These are phyloP conservation scores for Trinectes maculatus DNA, from an alignment of 2,113 vertebrate genomes.

Conservation along the genomic window DNA sequence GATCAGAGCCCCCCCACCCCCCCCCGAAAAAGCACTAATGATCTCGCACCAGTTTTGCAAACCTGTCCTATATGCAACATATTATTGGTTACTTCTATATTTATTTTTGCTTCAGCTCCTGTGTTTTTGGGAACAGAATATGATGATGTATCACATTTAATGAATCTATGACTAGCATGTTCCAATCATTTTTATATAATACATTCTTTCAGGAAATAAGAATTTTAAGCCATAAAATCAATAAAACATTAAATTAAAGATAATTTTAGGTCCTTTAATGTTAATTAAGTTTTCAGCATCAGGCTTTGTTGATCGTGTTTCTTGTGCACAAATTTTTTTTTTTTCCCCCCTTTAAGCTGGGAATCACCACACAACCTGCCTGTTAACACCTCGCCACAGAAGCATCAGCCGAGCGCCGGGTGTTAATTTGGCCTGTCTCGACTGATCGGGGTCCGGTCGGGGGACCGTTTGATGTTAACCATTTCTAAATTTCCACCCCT, in stretches of 20 bases:
- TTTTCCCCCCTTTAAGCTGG: too few relatives aligned
- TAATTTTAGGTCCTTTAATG: too few relatives aligned
- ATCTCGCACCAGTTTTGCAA: slow-evolving; percentile 42
- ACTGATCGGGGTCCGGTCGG: slow-evolving; percentile 32
- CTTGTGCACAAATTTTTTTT: slow-evolving; percentile 1
- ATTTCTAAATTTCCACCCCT: slow-evolving; percentile 28
- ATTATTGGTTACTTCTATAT: too few relatives aligned
- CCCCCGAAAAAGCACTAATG: slow-evolving; percentile 46
- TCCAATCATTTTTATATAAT: too few relatives aligned
- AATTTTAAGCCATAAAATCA: too few relatives aligned
- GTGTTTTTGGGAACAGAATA: too few relatives aligned
- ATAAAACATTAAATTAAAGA: too few relatives aligned
- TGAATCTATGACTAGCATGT: too few relatives aligned
- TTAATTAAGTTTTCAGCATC: too few relatives aligned
- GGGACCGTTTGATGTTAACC: slow-evolving; percentile 48
- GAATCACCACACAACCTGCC: slow-evolving; percentile 23
- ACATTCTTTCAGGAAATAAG: too few relatives aligned
- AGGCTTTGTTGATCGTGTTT: slow-evolving; percentile 8
- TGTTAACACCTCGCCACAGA: slow-evolving; percentile 54
- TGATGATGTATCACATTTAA: too few relatives aligned
- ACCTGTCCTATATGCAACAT: slow-evolving; percentile 33
- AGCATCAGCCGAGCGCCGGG: slow-evolving; percentile 33
- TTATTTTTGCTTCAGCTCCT: too few relatives aligned
- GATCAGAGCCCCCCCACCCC: neutral
- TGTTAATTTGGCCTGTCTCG: slow-evolving; percentile 60